Evolutionary conservation across 2,113 vertebrate species (phyloP).

Genomic region (Malurus melanocephalus): DNA sequence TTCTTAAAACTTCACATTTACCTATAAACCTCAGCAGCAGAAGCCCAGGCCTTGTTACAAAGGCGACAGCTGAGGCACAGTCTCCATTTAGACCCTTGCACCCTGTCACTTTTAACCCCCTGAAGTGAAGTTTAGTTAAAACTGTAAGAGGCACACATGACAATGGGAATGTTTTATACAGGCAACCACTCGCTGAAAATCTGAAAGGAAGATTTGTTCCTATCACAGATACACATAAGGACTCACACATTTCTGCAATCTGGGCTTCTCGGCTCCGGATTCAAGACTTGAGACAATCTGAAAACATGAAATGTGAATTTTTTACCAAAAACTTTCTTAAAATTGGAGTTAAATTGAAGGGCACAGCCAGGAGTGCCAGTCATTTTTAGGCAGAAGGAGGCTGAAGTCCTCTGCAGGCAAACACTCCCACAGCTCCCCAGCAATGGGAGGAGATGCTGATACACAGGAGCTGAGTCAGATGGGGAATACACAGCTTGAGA

Average conservation of each 20-base stretch:
- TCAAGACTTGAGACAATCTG: background rate
- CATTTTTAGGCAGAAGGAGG: background rate
- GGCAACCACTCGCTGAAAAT: background rate
- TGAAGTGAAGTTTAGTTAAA: background rate
- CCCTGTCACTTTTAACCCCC: background rate
- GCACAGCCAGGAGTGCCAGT: background rate
- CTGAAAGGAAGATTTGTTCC: background rate
- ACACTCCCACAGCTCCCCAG: background rate
- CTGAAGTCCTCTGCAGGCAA: background rate
- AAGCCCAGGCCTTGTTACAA: background rate
- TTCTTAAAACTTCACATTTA: background rate
- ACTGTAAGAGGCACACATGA: background rate
- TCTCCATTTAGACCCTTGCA: background rate
- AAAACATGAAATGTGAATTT: background rate
- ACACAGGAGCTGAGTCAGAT: constrained; percentile 22
- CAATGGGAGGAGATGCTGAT: background rate
- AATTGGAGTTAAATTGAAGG: background rate
- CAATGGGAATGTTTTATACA: background rate
- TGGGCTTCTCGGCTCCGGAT: background rate
- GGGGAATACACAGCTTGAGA: background rate
- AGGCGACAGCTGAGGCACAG: background rate
- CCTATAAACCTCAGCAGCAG: background rate
- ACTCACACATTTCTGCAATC: background rate
- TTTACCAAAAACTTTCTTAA: background rate
- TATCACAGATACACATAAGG: background rate